These are phyloP conservation scores for Leptestheria dahalacensis DNA, from an alignment of 1,140 invertebrate species.

Conservation along the genomic window DNA sequence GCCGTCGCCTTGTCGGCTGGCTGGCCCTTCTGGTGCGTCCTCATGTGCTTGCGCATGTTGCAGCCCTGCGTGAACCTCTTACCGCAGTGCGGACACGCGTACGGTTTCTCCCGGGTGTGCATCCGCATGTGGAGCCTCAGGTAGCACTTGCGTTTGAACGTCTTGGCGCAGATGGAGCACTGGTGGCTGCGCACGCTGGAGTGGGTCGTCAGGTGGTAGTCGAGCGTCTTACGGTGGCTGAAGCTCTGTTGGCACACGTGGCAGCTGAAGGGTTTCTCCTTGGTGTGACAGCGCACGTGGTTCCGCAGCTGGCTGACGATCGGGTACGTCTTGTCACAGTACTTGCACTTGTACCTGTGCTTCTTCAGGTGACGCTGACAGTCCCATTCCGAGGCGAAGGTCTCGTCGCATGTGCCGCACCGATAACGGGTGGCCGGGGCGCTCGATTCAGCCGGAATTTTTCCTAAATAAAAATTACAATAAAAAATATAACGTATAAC, in stretches of 20 bases:
- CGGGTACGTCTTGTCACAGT: neutral
- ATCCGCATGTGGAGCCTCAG: neutral
- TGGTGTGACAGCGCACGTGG: slow-evolving; percentile 8
- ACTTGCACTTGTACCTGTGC: neutral
- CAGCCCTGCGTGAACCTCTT: neutral
- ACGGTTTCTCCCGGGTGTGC: slow-evolving; percentile 4
- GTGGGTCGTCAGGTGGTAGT: neutral
- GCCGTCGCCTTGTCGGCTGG: neutral
- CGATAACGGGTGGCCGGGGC: neutral
- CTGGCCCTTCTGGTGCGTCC: neutral
- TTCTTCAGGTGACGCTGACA: slow-evolving; percentile 1
- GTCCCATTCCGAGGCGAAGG: neutral
- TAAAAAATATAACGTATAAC: no score
- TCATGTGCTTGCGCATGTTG: neutral
- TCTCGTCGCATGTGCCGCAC: slow-evolving; percentile 1
- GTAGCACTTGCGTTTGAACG: neutral
- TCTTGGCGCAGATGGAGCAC: slow-evolving; percentile 1
- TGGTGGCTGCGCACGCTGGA: neutral
- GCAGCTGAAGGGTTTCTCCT: slow-evolving; percentile 2
- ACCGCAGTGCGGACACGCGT: slow-evolving; percentile 2
- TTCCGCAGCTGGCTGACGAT: neutral
- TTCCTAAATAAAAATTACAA: no score
- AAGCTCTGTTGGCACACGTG: neutral
- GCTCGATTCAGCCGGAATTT: no score
- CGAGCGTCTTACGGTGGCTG: neutral